Percentiles rank a stretch among this genome's conserved stretches.
These are phyloP conservation scores for Meloidogyne chitwoodi DNA, from an alignment of 1,140 invertebrate genomes.

Conservation along the genomic window DNA sequence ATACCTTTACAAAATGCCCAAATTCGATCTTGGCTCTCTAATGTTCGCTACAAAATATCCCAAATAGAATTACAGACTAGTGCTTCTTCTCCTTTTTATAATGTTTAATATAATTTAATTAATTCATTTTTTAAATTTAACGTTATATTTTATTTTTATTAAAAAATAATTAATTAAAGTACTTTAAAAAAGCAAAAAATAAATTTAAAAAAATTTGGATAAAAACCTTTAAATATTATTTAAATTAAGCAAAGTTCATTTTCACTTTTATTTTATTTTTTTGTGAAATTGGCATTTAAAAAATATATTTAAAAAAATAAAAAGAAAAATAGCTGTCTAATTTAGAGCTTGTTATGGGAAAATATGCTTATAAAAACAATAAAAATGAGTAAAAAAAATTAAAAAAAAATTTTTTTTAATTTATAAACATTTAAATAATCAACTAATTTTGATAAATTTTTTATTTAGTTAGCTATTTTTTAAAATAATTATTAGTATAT, in stretches of 20 bases:
- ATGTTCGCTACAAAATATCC: constrained; percentile 93
- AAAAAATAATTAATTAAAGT: too few species aligned
- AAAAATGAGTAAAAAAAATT: too few species aligned
- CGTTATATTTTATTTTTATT: not conserved
- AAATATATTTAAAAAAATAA: not conserved
- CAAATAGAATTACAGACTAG: constrained; percentile 94
- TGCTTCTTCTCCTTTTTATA: constrained; percentile 79
- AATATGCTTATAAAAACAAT: not conserved
- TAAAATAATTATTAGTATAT: too few species aligned
- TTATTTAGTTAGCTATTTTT: too few species aligned
- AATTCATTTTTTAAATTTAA: not conserved
- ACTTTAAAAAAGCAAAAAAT: too few species aligned
- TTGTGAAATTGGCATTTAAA: not conserved
- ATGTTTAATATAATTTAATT: constrained; percentile 64
- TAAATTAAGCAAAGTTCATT: too few species aligned
- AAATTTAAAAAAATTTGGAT: too few species aligned
- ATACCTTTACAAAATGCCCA: constrained; percentile 56
- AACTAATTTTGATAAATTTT: not conserved
- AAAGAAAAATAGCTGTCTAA: not conserved
- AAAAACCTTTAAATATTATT: too few species aligned
- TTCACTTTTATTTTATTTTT: too few species aligned
- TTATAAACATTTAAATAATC: not conserved
- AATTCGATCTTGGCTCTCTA: constrained; percentile 74
- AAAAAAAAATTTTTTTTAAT: too few species aligned
- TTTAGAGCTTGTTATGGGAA: not conserved